A percentile compares a stretch with the other conserved stretches of the same genome.
phyloP scores from a whole-genome alignment of 2,888 invertebrate species.

The Lasius fuliginosus region DNA sequence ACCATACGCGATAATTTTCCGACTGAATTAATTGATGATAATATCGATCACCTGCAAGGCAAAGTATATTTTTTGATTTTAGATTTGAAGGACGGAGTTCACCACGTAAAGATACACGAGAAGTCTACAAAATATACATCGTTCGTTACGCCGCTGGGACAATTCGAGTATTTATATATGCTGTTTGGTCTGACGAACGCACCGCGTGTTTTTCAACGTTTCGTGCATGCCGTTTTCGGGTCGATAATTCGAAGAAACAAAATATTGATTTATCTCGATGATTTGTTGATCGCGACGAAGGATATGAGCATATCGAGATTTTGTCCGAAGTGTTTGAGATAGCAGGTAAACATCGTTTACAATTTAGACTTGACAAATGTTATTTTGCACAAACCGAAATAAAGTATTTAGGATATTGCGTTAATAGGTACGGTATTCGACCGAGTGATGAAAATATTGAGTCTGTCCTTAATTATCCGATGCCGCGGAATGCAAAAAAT shows the following conservation, averaged over 20 bases:
- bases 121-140: not conserved
- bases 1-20: conserved; percentile 41
- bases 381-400: conserved; percentile 11
- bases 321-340: not conserved
- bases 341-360: not conserved
- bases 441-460: not conserved
- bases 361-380: conserved; percentile 33
- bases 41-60: conserved; percentile 27
- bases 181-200: conserved; percentile 14
- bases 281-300: conserved; percentile 9
- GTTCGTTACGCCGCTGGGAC: not conserved
- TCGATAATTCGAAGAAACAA: not conserved
- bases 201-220: conserved; percentile 32
- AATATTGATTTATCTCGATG: conserved; percentile 19
- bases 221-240: not conserved
- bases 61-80: conserved; percentile 16
- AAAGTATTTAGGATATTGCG: not conserved
- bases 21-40: conserved; percentile 43
- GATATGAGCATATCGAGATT: not conserved
- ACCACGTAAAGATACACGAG: conserved; percentile 8
- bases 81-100: conserved; percentile 37
- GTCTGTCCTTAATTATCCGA: not conserved
- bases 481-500: not conserved
- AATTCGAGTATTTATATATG: conserved; percentile 34
- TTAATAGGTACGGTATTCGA: not conserved